Evolutionary conservation across 2,888 invertebrate species (phyloP), one percentile per base, ranked within the genome.

Genomic region (Uropetala carovei): DNA sequence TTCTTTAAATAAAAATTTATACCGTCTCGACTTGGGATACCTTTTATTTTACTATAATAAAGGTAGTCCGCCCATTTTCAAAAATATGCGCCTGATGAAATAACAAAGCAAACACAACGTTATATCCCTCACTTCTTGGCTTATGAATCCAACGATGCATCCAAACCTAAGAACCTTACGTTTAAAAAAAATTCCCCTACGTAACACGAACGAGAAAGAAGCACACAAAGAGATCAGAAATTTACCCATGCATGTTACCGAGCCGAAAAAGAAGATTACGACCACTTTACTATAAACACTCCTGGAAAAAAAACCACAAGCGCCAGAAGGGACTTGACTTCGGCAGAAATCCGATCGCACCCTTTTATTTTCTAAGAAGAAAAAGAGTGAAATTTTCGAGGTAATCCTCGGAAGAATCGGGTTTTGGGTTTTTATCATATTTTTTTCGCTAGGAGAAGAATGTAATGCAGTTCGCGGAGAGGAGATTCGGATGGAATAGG

Each of bases 341-440:
- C 64, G 7, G 18, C 14, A 64, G 75, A 75, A 22, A 75, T 75
- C 75, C 22, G 75, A 75, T 75, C 75, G 75, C 13, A 27, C 68
- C 68, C 68, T n/a, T 64, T 68, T n/a, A 7, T 18, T 68, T 22
- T n/a, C n/a, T n/a, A n/a, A n/a, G n/a, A 75, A 14, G 22, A 27
- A 27, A 75, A 27, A 75, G 27, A 75, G 75, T 27, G 75, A 75
- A 75, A 75, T 75, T 75, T 75, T 27, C 75, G 11, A 75, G 22
- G 75, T 75, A 75, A 75, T 75, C 75, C 75, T 18, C 27, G 16
- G 75, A 75, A 75, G 75, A 75, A 75, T 75, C 27, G 75, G 75
- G 18, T 22, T n/a, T 68, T 68, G 68, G 43, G 43, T 43, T 43
- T 43, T 5, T 43, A n/a, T 43, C 5, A 43, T 43, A 43, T 43